These are phyloP conservation scores for Acronicta alni DNA, from an alignment of 2,888 invertebrate genomes.

Conservation along the genomic window DNA sequence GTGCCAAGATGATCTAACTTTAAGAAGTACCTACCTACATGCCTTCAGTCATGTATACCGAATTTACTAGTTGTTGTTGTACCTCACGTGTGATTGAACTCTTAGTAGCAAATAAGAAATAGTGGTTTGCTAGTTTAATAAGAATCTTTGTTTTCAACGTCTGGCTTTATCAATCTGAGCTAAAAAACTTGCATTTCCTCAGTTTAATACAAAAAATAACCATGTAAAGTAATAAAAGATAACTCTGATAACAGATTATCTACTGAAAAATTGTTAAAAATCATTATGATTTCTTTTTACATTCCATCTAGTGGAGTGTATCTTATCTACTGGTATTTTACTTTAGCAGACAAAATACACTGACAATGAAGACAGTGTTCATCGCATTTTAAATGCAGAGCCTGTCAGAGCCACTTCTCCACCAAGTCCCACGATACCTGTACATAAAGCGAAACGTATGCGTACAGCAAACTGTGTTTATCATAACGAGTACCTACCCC, in stretches of 20 bases:
- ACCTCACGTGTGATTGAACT: neutral
- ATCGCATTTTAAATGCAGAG: neutral
- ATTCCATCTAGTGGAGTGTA: too few relatives aligned
- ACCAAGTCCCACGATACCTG: neutral
- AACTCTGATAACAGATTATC: too few relatives aligned
- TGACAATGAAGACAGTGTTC: neutral
- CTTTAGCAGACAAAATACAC: neutral
- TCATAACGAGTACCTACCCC: slow-evolving; percentile 2
- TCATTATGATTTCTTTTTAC: too few relatives aligned
- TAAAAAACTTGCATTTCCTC: too few relatives aligned
- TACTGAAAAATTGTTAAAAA: too few relatives aligned
- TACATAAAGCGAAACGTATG: neutral
- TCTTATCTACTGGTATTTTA: too few relatives aligned
- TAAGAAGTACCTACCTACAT: neutral
- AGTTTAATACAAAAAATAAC: too few relatives aligned
- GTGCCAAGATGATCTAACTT: neutral
- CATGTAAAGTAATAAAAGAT: too few relatives aligned
- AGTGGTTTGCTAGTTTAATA: neutral
- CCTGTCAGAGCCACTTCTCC: too few relatives aligned
- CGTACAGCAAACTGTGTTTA: slow-evolving; percentile 5
- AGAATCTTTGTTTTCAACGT: too few relatives aligned
- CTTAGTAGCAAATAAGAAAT: neutral
- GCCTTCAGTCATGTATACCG: neutral
- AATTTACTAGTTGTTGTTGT: neutral
- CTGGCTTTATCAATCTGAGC: too few relatives aligned